Evolutionary conservation across 2,113 vertebrate genomes (phyloP).

Genomic region (Phycodurus eques): DNA sequence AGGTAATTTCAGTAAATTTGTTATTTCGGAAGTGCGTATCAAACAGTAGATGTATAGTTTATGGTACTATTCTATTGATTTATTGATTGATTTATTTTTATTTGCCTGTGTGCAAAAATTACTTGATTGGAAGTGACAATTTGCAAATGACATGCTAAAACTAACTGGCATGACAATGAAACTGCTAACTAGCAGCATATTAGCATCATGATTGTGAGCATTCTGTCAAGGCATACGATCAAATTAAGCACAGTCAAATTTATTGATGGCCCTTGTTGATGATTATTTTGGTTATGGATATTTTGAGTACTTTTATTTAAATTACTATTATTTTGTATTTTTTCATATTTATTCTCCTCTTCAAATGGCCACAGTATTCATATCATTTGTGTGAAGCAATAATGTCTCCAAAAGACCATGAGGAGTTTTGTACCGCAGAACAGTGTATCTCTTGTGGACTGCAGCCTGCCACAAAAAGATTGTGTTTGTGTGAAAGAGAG

Average conservation of each 20-base stretch:
- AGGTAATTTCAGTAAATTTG: too few species aligned
- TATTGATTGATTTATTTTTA: too few species aligned
- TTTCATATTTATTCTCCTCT: not conserved
- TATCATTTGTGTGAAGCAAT: slow-evolving; percentile 18
- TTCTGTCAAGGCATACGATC: not conserved
- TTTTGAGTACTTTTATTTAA: not conserved
- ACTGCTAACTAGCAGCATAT: not conserved
- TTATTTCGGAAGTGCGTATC: too few species aligned
- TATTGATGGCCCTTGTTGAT: not conserved
- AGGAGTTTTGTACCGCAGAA: slow-evolving; percentile 18
- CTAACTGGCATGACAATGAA: not conserved
- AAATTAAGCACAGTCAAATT: slow-evolving; percentile 3
- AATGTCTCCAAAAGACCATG: slow-evolving; percentile 23
- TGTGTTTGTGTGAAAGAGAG: slow-evolving; percentile 24
- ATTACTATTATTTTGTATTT: not conserved
- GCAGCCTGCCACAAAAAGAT: slow-evolving; percentile 22
- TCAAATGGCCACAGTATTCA: not conserved
- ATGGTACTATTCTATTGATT: too few species aligned
- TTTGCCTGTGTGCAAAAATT: not conserved
- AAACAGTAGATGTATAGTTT: too few species aligned
- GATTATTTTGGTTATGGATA: not conserved
- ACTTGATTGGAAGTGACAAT: not conserved
- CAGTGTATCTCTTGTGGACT: slow-evolving; percentile 26
- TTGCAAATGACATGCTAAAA: not conserved
- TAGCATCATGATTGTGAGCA: not conserved